phyloP scores from a whole-genome alignment of 2,888 invertebrate species.

The Dryocosmus kuriphilus region DNA sequence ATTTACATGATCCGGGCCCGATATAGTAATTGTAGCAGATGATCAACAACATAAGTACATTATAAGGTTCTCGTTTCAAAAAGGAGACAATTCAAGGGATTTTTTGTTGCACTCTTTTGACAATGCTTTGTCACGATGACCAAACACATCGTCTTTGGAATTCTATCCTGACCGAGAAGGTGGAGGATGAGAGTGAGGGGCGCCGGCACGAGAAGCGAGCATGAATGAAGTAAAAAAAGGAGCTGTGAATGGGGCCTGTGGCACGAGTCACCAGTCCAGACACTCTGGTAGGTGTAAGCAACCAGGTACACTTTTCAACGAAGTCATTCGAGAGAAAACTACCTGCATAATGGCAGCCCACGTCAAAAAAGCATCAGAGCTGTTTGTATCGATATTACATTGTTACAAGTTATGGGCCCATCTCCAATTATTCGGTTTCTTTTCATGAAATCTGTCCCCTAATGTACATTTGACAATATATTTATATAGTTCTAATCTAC shows the following conservation, averaged over 20 bases:
- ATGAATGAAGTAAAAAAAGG: conserved; percentile 61
- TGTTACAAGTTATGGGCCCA: conserved; percentile 11
- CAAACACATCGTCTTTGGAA: conserved; percentile 25
- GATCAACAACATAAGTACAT: neutral
- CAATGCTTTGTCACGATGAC: conserved; percentile 30
- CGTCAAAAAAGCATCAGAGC: conserved; percentile 37
- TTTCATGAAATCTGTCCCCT: conserved; percentile 10
- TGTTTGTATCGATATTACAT: conserved; percentile 1
- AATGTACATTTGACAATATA: neutral
- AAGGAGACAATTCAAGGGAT: neutral
- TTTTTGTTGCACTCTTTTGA: neutral
- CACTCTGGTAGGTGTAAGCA: conserved; percentile 56
- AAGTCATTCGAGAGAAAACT: conserved; percentile 66
- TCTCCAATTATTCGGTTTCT: conserved; percentile 25
- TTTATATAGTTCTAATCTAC: neutral
- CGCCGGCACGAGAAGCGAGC: conserved; percentile 41
- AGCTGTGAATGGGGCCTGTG: conserved; percentile 62
- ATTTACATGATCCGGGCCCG: too few species aligned
- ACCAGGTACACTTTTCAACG: conserved; percentile 62
- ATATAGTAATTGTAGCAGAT: neutral
- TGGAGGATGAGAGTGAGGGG: conserved; percentile 23
- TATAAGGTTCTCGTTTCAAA: conserved; percentile 10
- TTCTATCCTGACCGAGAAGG: neutral
- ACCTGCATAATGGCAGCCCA: conserved; percentile 63
- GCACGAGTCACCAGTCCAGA: conserved; percentile 59